These are phyloP conservation scores for Micromys minutus DNA, from an alignment of 2,113 vertebrate genomes.

Conservation along the genomic window DNA sequence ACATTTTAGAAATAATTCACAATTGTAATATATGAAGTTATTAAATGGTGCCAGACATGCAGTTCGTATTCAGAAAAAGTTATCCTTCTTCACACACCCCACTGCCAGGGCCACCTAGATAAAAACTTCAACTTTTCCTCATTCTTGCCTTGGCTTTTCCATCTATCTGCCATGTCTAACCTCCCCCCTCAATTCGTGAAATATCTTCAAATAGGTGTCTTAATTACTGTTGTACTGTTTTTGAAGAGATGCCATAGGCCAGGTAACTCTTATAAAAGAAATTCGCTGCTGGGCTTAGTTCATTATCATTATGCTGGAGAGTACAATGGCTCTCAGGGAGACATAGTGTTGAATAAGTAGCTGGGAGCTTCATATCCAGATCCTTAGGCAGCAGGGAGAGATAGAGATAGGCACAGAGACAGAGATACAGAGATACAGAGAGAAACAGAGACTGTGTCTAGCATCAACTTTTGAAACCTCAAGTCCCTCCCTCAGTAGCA, in stretches of 20 bases:
- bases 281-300: background rate
- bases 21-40: background rate
- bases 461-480: no score
- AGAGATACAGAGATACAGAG: background rate
- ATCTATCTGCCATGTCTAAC: background rate
- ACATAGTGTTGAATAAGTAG: background rate
- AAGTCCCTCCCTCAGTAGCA: no score
- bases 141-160: background rate
- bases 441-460: background rate
- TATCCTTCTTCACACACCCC: background rate
- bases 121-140: background rate
- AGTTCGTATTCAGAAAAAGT: background rate
- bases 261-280: background rate
- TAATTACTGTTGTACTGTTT: background rate
- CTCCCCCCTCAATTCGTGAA: background rate
- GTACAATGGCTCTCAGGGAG: background rate
- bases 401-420: background rate
- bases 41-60: background rate
- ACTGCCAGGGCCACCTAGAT: background rate
- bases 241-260: background rate
- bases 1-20: background rate
- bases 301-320: background rate
- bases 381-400: background rate
- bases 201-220: background rate
- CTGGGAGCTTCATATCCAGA: background rate